Conservation (phyloP, 2,888 invertebrate species). For the Branchellion lobata region DNA sequence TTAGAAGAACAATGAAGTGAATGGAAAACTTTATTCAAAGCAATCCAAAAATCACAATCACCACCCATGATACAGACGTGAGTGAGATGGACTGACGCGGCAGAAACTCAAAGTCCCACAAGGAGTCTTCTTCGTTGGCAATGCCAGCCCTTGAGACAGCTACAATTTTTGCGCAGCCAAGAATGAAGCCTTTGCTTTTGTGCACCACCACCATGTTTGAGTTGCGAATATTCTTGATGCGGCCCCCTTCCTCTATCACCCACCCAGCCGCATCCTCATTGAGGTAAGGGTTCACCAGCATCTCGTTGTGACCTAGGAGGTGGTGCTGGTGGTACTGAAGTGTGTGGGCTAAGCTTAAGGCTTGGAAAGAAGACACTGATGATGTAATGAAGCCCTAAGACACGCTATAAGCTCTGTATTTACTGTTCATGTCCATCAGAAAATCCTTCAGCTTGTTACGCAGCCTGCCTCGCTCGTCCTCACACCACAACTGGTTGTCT, state of each 20-base stretch:
- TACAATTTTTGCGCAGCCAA: neutral
- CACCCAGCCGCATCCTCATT: constrained; percentile 5
- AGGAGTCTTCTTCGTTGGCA: neutral
- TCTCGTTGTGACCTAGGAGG: constrained; percentile 15
- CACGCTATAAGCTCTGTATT: no score
- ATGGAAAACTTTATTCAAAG: no score
- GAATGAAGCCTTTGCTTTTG: neutral
- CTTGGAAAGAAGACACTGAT: no score
- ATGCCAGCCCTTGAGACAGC: neutral
- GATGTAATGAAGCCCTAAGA: no score
- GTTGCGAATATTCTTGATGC: neutral
- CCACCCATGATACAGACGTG: constrained; percentile 6
- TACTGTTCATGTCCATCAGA: constrained; percentile 42
- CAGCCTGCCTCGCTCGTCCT: constrained; percentile 47
- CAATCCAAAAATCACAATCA: no score
- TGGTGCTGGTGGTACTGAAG: no score
- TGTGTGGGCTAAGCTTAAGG: no score
- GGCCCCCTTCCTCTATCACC: neutral
- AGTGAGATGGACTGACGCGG: constrained; percentile 37
- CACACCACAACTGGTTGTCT: constrained; percentile 49
- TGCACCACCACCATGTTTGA: neutral
- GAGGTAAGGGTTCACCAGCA: constrained; percentile 34
- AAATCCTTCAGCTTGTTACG: constrained; percentile 47
- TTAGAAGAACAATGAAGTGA: no score
- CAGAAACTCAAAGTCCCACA: constrained; percentile 17